Evolutionary conservation across 2,797 vertebrate genomes (phyloP).

Genomic region (Furcifer pardalis): DNA sequence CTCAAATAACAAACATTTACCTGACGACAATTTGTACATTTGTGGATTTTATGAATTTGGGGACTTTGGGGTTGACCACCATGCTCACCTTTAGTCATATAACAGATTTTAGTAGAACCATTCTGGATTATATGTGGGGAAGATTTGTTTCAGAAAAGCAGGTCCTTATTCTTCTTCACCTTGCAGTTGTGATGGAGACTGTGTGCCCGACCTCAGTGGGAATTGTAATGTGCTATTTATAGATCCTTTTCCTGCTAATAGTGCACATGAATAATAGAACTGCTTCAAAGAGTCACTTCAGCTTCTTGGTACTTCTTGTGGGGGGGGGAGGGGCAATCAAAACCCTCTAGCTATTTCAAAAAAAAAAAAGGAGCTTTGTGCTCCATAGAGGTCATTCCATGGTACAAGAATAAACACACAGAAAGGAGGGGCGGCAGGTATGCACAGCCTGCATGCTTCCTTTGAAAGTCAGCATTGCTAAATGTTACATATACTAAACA

Average conservation of each 20-base stretch:
- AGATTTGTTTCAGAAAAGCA: not conserved
- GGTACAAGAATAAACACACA: not conserved
- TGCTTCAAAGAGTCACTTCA: constrained; percentile 2
- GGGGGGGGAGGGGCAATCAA: too few species aligned
- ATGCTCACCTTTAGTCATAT: not conserved
- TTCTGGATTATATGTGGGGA: not conserved
- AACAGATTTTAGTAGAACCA: not conserved
- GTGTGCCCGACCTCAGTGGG: constrained; percentile 18
- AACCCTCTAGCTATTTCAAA: not conserved
- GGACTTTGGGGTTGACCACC: not conserved
- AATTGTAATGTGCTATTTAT: constrained; percentile 24
- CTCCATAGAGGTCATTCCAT: not conserved
- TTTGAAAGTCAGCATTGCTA: not conserved
- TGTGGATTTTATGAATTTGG: not conserved
- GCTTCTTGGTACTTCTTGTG: not conserved
- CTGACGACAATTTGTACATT: not conserved
- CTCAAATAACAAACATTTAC: not conserved
- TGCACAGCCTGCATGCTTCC: not conserved
- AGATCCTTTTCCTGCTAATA: constrained; percentile 21
- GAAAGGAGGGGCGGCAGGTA: not conserved
- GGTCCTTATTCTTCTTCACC: constrained; percentile 6
- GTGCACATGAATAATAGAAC: constrained; percentile 32
- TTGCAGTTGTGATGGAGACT: constrained; percentile 8
- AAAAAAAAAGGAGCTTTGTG: not conserved
- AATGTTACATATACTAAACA: not conserved